Base-by-base conservation (phyloP, 2,888 invertebrate genomes). In the Celastrina argiolus region DNA sequence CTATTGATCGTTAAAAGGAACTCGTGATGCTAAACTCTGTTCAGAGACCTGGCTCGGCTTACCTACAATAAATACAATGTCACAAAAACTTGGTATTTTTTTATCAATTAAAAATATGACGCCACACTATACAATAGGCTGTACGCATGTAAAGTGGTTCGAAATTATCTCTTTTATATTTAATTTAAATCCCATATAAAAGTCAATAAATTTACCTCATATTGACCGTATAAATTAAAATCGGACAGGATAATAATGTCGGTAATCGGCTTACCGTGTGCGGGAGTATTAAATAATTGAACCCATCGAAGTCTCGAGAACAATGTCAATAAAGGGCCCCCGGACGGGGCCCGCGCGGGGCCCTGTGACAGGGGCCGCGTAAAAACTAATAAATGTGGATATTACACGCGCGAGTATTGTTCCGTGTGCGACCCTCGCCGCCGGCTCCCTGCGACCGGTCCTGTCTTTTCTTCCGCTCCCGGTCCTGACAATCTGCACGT, bases 241-340 rank as follows among this genome's bases (percentile, higher is more conserved):
- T 45, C 10, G 45, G 51, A 51, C 51, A 26, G 51, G 12, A 51
- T 22, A 51, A 51, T 45, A 28, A 69, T 66, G 67, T 39, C 26
- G 34, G 51, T 65, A 65, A 65, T 65, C 56, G 56, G 34, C 56
- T 56, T 36, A 65, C 36, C n/a, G 56, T 26, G 22, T 56, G n/a
- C 22, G 31, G 51, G 12, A 51, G 39, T 42, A 36, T 41, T 31
- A 58, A 58, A 31, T 36, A 58, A 66, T 66, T 45, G 36, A 22
- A 45, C 64, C 67, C 65, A 63, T 51, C 64, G 65, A 58, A 70
- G 67, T 70, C 70, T 71, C 63, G 63, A 56, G 69, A 70, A 70
- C 72, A 70, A 72, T 71, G 72, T 67, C 71, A 71, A 72, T 68
- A 69, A 68, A 66, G 59, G 71, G 68, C 39, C 56, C 66, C 69